Conservation (phyloP, 2,113 vertebrate species). For the Microtus ochrogaster region DNA sequence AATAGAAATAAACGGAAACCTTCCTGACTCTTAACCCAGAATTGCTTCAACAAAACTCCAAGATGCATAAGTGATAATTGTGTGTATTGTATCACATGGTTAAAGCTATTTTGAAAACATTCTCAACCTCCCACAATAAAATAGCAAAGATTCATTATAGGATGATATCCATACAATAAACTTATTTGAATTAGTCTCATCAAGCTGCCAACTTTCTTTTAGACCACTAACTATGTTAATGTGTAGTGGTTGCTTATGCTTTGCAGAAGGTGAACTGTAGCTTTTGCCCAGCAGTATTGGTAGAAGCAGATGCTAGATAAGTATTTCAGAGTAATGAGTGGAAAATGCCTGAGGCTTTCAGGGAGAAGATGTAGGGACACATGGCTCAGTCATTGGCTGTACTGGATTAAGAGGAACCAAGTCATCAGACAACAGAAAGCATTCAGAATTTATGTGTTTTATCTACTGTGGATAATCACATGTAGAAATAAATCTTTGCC, state of each 20-base stretch:
- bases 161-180: background rate
- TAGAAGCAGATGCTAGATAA: slow-evolving; percentile 11
- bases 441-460: slow-evolving; percentile 33
- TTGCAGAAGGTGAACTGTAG: background rate
- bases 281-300: background rate
- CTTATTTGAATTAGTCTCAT: background rate
- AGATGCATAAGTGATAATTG: background rate
- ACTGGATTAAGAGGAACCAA: background rate
- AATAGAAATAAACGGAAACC: background rate
- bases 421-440: background rate
- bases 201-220: background rate
- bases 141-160: background rate
- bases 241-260: background rate
- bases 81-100: background rate
- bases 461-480: background rate
- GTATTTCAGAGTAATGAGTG: slow-evolving; percentile 4
- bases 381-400: background rate
- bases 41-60: background rate
- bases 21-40: background rate
- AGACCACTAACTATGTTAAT: background rate
- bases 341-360: background rate
- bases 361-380: background rate
- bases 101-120: background rate
- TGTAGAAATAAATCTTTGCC: background rate
- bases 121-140: background rate